phyloP scores from a whole-genome alignment of 2,113 vertebrate species.

The Caranx melampygus region DNA sequence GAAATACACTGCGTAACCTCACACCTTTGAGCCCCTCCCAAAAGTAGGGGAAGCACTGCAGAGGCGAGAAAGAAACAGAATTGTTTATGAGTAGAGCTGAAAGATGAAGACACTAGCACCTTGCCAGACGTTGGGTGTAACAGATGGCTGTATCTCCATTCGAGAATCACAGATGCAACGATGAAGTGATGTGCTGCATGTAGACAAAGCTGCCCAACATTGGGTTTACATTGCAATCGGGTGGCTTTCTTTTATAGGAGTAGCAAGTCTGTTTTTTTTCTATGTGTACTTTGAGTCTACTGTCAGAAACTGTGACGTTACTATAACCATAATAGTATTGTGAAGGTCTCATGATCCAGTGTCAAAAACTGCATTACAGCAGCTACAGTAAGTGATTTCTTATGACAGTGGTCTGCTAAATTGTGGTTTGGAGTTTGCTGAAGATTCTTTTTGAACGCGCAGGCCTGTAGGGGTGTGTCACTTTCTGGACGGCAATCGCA shows the following conservation, averaged over 20 bases:
- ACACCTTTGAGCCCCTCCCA: conserved; percentile 29
- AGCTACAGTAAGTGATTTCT: conserved; percentile 38
- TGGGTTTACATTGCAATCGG: conserved; percentile 27
- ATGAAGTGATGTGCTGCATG: conserved; percentile 39
- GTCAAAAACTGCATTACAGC: conserved; percentile 34
- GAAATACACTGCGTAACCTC: conserved; percentile 39
- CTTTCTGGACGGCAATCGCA: conserved; percentile 74
- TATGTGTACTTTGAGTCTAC: background rate
- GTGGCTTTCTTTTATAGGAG: conserved; percentile 6
- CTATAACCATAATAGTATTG: background rate
- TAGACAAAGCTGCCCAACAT: conserved; percentile 46
- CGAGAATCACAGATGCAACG: conserved; percentile 53
- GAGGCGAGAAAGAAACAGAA: conserved; percentile 68
- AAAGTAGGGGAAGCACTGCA: conserved; percentile 18
- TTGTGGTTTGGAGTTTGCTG: conserved; percentile 62
- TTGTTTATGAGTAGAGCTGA: conserved; percentile 65
- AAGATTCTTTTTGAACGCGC: conserved; percentile 66
- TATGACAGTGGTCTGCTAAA: conserved; percentile 62
- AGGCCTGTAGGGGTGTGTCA: conserved; percentile 74
- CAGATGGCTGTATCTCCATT: conserved; percentile 70
- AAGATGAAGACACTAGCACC: conserved; percentile 67
- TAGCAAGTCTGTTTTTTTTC: conserved; percentile 1
- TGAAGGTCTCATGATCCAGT: conserved; percentile 20
- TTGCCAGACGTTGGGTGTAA: conserved; percentile 59
- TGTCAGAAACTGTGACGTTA: background rate